phyloP scores from a whole-genome alignment of 2,888 invertebrate genomes.

The Drosophila cognata region DNA sequence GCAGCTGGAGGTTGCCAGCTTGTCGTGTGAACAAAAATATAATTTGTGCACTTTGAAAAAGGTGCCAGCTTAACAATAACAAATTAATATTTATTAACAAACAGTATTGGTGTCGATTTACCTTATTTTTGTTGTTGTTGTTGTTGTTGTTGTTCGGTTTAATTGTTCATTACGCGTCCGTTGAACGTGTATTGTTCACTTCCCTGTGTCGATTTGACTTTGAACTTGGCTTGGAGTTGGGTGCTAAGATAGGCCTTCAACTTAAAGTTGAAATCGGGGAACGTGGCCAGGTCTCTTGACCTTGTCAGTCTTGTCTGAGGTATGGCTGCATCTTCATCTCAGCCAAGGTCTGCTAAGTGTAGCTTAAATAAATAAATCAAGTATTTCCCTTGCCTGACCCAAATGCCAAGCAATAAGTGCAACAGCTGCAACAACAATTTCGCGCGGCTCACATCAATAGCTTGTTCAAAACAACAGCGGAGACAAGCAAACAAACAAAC shows the following conservation, averaged over 20 bases:
- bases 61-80: constrained; percentile 20
- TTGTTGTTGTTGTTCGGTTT: background rate
- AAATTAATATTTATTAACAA: constrained; percentile 31
- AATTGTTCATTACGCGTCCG: constrained; percentile 27
- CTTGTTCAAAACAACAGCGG: constrained; percentile 12
- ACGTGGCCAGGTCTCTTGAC: constrained; percentile 25
- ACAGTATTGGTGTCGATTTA: constrained; percentile 15
- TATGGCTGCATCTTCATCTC: constrained; percentile 10
- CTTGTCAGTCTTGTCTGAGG: constrained; percentile 17
- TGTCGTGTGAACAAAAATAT: constrained; percentile 10
- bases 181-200: constrained; percentile 24
- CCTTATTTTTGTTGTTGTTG: background rate
- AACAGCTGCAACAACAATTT: constrained; percentile 28
- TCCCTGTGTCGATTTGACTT: constrained; percentile 42
- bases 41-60: constrained; percentile 9
- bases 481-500: constrained; percentile 3
- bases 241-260: constrained; percentile 10
- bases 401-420: constrained; percentile 32
- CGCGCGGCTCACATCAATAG: constrained; percentile 11
- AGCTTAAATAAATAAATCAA: background rate
- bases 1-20: constrained; percentile 28
- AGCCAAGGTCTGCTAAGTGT: constrained; percentile 8
- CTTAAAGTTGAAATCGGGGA: constrained; percentile 19
- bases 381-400: constrained; percentile 27
- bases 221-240: constrained; percentile 42